phyloP scores from a whole-genome alignment of 2,797 vertebrate species.

The Vultur gryphus region DNA sequence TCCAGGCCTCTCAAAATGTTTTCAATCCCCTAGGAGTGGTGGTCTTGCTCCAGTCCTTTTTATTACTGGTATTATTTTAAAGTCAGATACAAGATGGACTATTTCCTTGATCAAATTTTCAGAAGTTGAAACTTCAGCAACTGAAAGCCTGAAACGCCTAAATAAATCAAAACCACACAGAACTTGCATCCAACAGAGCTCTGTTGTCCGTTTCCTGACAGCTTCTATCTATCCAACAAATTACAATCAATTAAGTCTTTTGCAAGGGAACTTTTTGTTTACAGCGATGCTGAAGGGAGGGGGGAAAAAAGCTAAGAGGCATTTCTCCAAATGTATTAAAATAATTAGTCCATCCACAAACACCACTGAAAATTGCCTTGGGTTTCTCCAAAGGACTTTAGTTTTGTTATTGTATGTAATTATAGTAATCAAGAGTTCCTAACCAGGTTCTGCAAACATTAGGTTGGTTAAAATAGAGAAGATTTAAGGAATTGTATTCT shows the following conservation, averaged over 20 bases:
- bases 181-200: not conserved
- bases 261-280: conserved; percentile 1
- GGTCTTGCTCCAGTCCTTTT: not conserved
- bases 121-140: not conserved
- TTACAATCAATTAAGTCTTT: conserved; percentile 12
- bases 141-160: not conserved
- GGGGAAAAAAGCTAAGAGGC: not conserved
- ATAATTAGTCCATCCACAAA: conserved; percentile 43
- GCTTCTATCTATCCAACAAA: not conserved
- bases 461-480: not conserved
- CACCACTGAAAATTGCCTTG: conserved; percentile 9
- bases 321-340: conserved; percentile 27
- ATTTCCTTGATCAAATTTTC: not conserved
- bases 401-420: not conserved
- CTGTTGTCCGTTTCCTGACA: not conserved
- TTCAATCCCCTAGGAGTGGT: not conserved
- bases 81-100: not conserved
- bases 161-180: not conserved
- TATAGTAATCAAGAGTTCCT: not conserved
- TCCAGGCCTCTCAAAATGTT: not conserved
- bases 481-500: not conserved
- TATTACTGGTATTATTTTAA: not conserved
- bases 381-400: not conserved
- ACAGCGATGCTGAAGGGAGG: not conserved
- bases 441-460: not conserved